phyloP scores from a whole-genome alignment of 2,888 invertebrate genomes.

The Athalia circularis region DNA sequence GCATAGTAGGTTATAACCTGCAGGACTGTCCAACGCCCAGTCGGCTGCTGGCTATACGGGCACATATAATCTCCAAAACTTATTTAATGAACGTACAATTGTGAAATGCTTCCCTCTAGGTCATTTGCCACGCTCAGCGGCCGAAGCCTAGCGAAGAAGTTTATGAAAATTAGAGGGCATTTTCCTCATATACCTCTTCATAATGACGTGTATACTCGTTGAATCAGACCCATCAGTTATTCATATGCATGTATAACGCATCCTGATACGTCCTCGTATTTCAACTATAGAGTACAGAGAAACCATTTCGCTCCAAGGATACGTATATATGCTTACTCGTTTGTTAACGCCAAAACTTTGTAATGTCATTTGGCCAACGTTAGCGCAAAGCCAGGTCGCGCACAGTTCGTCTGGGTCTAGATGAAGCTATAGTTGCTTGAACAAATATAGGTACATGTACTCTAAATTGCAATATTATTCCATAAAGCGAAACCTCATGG shows the following conservation, averaged over 20 bases:
- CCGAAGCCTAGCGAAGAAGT: not conserved
- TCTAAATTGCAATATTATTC: no score
- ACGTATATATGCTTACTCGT: slow-evolving; percentile 5
- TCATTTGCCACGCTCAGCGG: not conserved
- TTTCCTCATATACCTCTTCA: not conserved
- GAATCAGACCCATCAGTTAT: not conserved
- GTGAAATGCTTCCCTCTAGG: not conserved
- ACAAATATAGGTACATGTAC: no score
- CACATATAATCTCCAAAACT: slow-evolving; percentile 21
- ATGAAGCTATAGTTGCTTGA: no score
- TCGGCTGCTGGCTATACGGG: not conserved
- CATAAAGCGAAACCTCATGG: no score
- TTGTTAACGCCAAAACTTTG: slow-evolving; percentile 40
- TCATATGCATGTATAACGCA: not conserved
- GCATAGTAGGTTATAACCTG: not conserved
- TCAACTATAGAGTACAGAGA: not conserved
- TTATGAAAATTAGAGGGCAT: no score
- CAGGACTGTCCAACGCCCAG: not conserved
- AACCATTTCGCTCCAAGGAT: slow-evolving; percentile 23
- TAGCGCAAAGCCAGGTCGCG: not conserved
- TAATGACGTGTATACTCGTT: not conserved
- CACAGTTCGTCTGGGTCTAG: not conserved
- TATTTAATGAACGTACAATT: slow-evolving; percentile 46
- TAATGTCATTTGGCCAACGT: slow-evolving; percentile 28
- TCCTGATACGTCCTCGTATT: not conserved